phyloP scores from a whole-genome alignment of 2,797 vertebrate species.

The Oreochromis grahami region DNA sequence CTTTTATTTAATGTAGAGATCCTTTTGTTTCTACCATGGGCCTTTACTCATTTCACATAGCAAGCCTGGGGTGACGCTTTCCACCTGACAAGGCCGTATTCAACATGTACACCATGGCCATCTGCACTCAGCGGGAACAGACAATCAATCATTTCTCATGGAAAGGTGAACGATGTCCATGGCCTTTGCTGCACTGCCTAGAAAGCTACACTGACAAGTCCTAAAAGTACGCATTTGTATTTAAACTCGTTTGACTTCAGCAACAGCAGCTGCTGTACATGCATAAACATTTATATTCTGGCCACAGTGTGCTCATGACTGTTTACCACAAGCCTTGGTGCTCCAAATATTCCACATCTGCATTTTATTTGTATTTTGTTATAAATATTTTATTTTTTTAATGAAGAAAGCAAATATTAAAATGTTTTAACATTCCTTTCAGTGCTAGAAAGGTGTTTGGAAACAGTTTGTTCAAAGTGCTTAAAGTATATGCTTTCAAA shows the following conservation, averaged over 20 bases:
- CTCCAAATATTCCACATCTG: background rate
- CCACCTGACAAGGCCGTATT: constrained; percentile 52
- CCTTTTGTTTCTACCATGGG: constrained; percentile 27
- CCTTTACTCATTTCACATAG: constrained; percentile 36
- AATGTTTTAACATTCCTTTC: background rate
- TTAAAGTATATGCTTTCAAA: background rate
- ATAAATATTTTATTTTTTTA: background rate
- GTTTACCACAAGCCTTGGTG: background rate
- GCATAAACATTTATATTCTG: background rate
- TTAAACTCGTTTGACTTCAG: background rate
- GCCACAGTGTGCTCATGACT: background rate
- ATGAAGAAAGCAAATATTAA: background rate
- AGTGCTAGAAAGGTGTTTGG: background rate
- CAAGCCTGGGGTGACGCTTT: constrained; percentile 37
- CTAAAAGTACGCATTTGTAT: background rate
- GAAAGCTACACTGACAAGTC: background rate
- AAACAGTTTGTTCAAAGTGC: background rate
- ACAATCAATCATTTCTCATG: constrained; percentile 58
- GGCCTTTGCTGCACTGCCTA: no score
- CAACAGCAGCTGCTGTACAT: background rate
- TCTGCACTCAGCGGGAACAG: constrained; percentile 29
- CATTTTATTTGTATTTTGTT: background rate
- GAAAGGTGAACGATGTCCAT: constrained; percentile 47
- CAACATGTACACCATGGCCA: constrained; percentile 40
- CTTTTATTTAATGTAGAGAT: constrained; percentile 45